Base-by-base conservation (phyloP, 2,888 invertebrate genomes). In the Tortricodes alternella region DNA sequence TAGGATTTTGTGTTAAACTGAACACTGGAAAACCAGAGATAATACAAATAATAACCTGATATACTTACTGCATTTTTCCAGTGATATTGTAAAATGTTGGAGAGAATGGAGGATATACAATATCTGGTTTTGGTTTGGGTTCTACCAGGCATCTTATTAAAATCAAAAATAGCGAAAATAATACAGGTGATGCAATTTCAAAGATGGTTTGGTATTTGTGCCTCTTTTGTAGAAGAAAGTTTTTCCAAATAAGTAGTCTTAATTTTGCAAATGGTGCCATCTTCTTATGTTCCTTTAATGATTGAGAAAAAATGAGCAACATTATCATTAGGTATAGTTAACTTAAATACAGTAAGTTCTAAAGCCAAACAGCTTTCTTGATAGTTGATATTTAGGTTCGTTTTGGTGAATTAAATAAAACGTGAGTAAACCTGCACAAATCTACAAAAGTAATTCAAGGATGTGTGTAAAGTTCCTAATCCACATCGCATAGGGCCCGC, bases 181-280 rank as follows among this genome's bases (percentile, higher is more conserved):
- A 74, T 29, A 94, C 93, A 53, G 95, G 95, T 49, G 94, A 89
- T 24, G 93, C 72, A 62, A 97, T 91, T 85, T 96, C 96, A 63
- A 96, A 86, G 4, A 92, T 55, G 3, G 96, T 94, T 80, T 95
- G 94, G 70, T 93, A 80, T 76, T 94, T 94, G 80, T 94, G 94
- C 64, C 96, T 91, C 80, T 92, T 94, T 86, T 96, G 96, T 7
- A 96, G 88, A 8, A 94, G 80, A 89, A 94, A 94, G 78, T 97
- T 97, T 80, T 97, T 97, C 96, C 96, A 97, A 66, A 96, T 85
- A 8, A 97, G 90, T 44, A 97, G 91, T 60, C 91, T 83, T 73
- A 96, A 93, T 78, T 94, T 94, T 60, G 92, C 83, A 81, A 78
- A 91, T 21, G 79, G 72, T 56, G 84, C 76, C 89, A 89, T 89